These are phyloP conservation scores for Xanthorhoe spadicearia DNA, from an alignment of 2,888 invertebrate species.

Conservation along the genomic window DNA sequence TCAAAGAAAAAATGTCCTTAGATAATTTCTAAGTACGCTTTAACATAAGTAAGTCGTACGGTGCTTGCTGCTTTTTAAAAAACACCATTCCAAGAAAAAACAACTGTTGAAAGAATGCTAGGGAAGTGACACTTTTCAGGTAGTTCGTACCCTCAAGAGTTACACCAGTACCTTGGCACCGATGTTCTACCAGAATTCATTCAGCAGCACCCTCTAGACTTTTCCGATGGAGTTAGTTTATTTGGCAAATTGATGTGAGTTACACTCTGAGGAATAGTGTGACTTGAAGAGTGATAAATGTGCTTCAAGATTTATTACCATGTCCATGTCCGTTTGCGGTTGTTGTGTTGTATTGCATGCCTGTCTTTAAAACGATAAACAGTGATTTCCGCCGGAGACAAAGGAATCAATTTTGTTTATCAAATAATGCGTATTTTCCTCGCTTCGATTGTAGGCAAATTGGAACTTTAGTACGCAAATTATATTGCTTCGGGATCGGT, in stretches of 20 bases:
- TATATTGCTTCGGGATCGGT: background rate
- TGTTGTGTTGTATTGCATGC: slow-evolving; percentile 30
- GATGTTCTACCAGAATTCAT: slow-evolving; percentile 41
- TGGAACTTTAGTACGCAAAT: background rate
- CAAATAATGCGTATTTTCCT: background rate
- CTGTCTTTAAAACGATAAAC: background rate
- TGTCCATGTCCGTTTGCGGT: slow-evolving; percentile 35
- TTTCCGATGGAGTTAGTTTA: slow-evolving; percentile 43
- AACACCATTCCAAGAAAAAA: background rate
- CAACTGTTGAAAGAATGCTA: slow-evolving; percentile 23
- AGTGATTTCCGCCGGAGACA: background rate
- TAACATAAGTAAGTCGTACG: no score
- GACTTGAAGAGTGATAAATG: slow-evolving; percentile 29
- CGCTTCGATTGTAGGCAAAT: background rate
- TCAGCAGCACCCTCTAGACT: slow-evolving; percentile 45
- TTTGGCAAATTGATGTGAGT: slow-evolving; percentile 45
- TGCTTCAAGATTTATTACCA: slow-evolving; percentile 23
- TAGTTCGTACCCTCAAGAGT: slow-evolving; percentile 44
- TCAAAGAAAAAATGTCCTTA: no score
- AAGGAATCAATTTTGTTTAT: background rate
- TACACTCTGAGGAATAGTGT: slow-evolving; percentile 6
- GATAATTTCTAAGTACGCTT: no score
- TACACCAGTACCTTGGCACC: slow-evolving; percentile 43
- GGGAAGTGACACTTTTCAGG: slow-evolving; percentile 44
- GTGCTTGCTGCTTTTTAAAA: background rate